Base-by-base conservation (phyloP, 2,113 vertebrate species). In the Martes martes region DNA sequence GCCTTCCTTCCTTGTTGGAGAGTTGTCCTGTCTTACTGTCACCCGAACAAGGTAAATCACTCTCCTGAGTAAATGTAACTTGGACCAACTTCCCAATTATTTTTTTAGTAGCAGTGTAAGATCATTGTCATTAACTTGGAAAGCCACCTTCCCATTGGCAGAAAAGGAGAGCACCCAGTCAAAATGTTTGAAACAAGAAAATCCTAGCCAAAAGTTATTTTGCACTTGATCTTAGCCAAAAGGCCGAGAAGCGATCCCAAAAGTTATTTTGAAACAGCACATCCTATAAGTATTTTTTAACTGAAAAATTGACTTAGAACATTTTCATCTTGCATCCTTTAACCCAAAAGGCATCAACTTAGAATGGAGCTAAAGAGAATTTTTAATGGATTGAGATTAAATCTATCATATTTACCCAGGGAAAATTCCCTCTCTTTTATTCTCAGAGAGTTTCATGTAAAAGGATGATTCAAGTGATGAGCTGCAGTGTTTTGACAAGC, bases 381-480 rank as follows among this genome's bases (percentile, higher is more conserved):
- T 97, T 96, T 89, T 95, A 96, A 94, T 96, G 89, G 88, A 47
- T 73, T 50, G 33, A 88, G 78, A 95, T 95, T 85, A 91, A 89
- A 94, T 89, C 79, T 94, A 94, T 87, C 85, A 73, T 95, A 90
- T 88, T 91, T 39, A 78, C 21, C 80, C 82, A 57, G 82, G 84
- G 78, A 96, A 92, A 88, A 82, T 87, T 67, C 42, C 78, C 95
- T 91, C 88, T 96, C 91, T 95, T 97, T 97, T 97, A 95, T 95
- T 94, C 86, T 89, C 89, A 71, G 90, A 76, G 87, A 93, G 96
- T 52, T 57, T 96, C 79, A 21, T 80, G 96, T 92, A 96, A 95
- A 95, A 94, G 59, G 55, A 96, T 59, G 73, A 78, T 93, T 94
- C 93, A 97, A 97, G 52, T 95, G 95, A 90, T 73, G 93, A 97